Conservation (phyloP, 1,140 invertebrate genomes). For the Sesamia nonagrioides region DNA sequence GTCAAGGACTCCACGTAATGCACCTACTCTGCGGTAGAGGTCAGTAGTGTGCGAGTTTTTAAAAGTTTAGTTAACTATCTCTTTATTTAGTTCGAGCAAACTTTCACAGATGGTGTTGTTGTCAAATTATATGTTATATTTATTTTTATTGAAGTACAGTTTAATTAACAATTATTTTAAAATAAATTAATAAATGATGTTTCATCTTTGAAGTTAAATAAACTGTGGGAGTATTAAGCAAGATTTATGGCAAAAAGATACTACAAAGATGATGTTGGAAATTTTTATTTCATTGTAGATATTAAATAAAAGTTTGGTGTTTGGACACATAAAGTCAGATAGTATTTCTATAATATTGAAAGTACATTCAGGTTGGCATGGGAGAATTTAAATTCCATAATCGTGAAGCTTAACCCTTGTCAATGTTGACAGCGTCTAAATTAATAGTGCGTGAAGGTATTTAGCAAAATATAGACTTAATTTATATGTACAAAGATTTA, state of each 20-base stretch:
- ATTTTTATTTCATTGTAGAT: too few species aligned
- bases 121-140: conserved; percentile 2
- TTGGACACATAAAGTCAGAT: background rate
- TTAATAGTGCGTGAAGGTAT: conserved; percentile 75
- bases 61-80: conserved; percentile 54
- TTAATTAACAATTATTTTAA: background rate
- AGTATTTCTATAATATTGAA: conserved; percentile 27
- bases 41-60: conserved; percentile 58
- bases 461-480: conserved; percentile 64
- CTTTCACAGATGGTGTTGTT: conserved; percentile 63
- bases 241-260: too few species aligned
- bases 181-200: background rate
- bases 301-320: too few species aligned
- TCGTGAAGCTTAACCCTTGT: conserved; percentile 70
- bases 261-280: too few species aligned
- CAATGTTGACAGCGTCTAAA: conserved; percentile 69
- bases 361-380: conserved; percentile 43
- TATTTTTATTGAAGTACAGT: background rate
- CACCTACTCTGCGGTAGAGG: conserved; percentile 64
- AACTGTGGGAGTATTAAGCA: too few species aligned
- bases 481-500: conserved; percentile 48
- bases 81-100: conserved; percentile 59
- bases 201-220: background rate
- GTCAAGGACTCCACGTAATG: conserved; percentile 49
- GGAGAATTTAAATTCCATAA: conserved; percentile 68